Percentiles rank a stretch among this genome's conserved stretches.
These are phyloP conservation scores for Drosophila sturtevanti DNA, from an alignment of 1,140 invertebrate genomes.

Conservation along the genomic window DNA sequence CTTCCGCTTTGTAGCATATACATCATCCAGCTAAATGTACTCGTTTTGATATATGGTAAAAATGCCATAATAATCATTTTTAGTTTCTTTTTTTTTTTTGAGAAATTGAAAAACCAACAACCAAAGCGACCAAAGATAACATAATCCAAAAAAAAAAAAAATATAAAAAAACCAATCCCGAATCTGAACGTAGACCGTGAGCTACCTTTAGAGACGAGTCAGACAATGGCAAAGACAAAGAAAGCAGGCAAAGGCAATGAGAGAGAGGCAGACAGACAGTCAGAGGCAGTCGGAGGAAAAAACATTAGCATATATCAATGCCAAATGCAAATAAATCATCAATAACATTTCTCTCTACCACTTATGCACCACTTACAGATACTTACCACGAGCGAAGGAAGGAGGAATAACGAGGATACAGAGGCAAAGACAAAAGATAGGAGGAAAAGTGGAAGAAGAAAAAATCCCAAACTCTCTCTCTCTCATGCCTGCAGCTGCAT, in stretches of 20 bases:
- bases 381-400: constrained; percentile 54
- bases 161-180: background rate
- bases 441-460: background rate
- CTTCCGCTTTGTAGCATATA: background rate
- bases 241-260: constrained; percentile 14
- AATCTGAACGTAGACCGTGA: constrained; percentile 32
- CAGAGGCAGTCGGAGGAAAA: constrained; percentile 32
- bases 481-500: constrained; percentile 32
- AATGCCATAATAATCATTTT: constrained; percentile 74
- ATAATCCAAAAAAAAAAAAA: constrained; percentile 41
- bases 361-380: constrained; percentile 81
- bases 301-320: constrained; percentile 82
- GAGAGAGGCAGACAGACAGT: constrained; percentile 7
- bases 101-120: constrained; percentile 71
- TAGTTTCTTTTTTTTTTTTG: constrained; percentile 40
- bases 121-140: constrained; percentile 60
- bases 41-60: background rate
- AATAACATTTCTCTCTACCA: constrained; percentile 80
- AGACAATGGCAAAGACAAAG: constrained; percentile 24
- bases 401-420: background rate
- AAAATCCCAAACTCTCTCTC: background rate
- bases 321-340: constrained; percentile 82
- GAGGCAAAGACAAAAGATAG: background rate
- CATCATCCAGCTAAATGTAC: background rate
- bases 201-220: constrained; percentile 25